phyloP scores from a whole-genome alignment of 2,888 invertebrate genomes.

The Keiferia lycopersicella region DNA sequence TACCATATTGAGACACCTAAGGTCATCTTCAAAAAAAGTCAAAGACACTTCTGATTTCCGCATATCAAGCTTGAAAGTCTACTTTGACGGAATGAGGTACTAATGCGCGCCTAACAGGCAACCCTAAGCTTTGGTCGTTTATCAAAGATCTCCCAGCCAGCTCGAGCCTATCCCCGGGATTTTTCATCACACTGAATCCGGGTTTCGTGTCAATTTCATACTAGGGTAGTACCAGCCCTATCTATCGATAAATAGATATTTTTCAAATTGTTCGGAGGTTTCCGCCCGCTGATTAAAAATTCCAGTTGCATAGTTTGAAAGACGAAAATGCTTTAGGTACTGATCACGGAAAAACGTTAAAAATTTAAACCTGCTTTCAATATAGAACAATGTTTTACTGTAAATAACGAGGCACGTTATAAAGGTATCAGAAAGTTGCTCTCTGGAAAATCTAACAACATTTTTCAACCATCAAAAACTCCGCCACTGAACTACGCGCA shows the following conservation, averaged over 20 bases:
- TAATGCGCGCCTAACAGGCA: too few relatives aligned
- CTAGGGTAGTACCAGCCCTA: neutral
- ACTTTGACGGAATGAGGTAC: too few relatives aligned
- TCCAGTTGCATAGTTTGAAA: neutral
- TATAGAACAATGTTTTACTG: too few relatives aligned
- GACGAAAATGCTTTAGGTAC: neutral
- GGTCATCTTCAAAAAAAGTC: too few relatives aligned
- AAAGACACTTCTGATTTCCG: too few relatives aligned
- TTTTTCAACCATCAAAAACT: too few relatives aligned
- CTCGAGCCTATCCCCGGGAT: conserved; percentile 18
- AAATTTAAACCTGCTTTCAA: neutral
- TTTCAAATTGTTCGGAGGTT: neutral
- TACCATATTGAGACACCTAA: too few relatives aligned
- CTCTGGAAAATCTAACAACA: too few relatives aligned
- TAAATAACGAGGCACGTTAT: too few relatives aligned
- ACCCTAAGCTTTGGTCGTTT: conserved; percentile 17
- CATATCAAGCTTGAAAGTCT: too few relatives aligned
- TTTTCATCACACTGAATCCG: conserved; percentile 21
- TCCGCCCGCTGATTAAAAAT: conserved; percentile 1
- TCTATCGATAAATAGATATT: neutral
- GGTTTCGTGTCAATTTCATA: conserved; percentile 9
- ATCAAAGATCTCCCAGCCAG: conserved; percentile 25
- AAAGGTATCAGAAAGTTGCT: too few relatives aligned
- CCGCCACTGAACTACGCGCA: too few relatives aligned
- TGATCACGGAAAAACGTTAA: neutral